Base-by-base conservation (phyloP, 2,888 invertebrate species). In the Chrysina gloriosa region DNA sequence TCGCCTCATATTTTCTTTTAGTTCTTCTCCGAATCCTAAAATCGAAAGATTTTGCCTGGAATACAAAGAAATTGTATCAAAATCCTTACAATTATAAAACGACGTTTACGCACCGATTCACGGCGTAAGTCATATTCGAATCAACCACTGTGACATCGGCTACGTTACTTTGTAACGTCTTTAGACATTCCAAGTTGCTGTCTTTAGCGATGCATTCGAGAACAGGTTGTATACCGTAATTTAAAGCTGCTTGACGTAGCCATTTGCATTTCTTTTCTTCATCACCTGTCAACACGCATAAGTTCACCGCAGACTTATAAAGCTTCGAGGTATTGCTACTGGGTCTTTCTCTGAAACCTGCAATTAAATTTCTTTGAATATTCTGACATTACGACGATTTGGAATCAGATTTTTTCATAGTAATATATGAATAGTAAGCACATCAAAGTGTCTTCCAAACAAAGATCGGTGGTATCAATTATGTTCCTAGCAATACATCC, bases 211-310 rank as follows among this genome's bases (percentile, higher is more conserved):
- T 82, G 77, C 89, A 90, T 14, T 85, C 76, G 42, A 91, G 81
- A 0, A 82, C 72, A 0, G 91, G 90, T 73, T 86, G 84, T 11
- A 90, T 81, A 1, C 90, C 91, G 11, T 87, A 82, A 19, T 83
- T 83, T 70, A 86, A 78, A 0, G 88, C 86, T 0, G 89, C 87
- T 11, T 83, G 80, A 0, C 86, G 81, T 0, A 89, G 77, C 89
- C 90, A 89, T 16, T 77, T 74, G 75, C 91, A 91, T 79, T 91
- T 91, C 50, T 78, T 75, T 7, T 84, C 84, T 75, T 91, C 90
- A 0, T 75, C 73, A 0, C 79, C 68, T 1, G 85, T 85, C 3
- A 84, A 76, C 0, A 89, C 89, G 77, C 91, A 91, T 90, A 90
- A 90, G 64, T 85, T 85, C 0, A 87, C 77, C 11, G 71, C 73